Percentiles rank a stretch among this genome's conserved stretches.
Conservation (phyloP, 2,797 vertebrate genomes). For the Rhabdomys pumilio region DNA sequence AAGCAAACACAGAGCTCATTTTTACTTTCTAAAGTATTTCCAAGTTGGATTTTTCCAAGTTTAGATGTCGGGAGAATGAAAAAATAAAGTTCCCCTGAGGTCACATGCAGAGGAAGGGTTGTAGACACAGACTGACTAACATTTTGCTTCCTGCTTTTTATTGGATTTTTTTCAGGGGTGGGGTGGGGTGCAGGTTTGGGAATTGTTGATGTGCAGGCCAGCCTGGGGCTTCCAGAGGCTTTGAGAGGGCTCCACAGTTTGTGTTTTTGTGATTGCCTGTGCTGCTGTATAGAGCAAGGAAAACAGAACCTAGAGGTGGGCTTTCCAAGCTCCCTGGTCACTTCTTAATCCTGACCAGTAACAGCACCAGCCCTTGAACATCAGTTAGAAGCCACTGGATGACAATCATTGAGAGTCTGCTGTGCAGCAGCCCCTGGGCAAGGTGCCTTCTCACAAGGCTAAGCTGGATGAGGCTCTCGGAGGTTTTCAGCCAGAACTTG, state of each 20-base stretch:
- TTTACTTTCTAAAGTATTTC: slow-evolving; percentile 67
- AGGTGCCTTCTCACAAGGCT: background rate
- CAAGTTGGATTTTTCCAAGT: slow-evolving; percentile 69
- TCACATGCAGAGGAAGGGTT: slow-evolving; percentile 67
- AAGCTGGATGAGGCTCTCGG: background rate
- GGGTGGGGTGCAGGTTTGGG: background rate
- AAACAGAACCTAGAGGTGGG: background rate
- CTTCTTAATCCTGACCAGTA: background rate
- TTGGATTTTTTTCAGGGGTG: slow-evolving; percentile 59
- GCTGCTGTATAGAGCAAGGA: background rate
- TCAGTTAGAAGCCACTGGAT: background rate
- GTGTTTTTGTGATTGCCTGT: background rate
- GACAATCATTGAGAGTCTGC: background rate
- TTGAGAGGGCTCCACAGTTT: slow-evolving; percentile 35
- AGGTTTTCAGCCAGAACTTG: background rate
- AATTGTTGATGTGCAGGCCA: background rate
- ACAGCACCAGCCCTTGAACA: background rate
- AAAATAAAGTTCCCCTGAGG: slow-evolving; percentile 46
- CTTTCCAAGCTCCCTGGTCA: background rate
- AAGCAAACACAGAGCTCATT: slow-evolving; percentile 19
- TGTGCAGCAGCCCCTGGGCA: background rate
- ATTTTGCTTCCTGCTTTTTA: slow-evolving; percentile 77
- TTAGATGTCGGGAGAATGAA: slow-evolving; percentile 66
- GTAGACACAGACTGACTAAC: slow-evolving; percentile 57
- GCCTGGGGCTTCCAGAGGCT: background rate